These are phyloP conservation scores for Polyploca ridens DNA, from an alignment of 2,888 invertebrate genomes.

Conservation along the genomic window DNA sequence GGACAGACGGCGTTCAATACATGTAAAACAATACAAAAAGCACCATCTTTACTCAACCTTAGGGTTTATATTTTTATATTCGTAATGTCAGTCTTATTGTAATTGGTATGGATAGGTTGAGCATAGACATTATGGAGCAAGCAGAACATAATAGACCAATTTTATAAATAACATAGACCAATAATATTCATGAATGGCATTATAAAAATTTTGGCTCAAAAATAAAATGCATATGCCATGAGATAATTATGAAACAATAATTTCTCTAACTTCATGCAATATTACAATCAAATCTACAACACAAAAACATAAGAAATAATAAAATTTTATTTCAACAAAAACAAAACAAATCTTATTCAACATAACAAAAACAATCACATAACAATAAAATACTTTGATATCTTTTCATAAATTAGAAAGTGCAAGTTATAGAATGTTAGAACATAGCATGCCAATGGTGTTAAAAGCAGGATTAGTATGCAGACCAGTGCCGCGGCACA, in stretches of 20 bases:
- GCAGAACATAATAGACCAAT: neutral
- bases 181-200: too few relatives aligned
- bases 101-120: neutral
- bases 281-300: constrained; percentile 4
- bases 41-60: constrained; percentile 19
- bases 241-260: neutral
- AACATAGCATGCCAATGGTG: constrained; percentile 53
- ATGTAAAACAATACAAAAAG: constrained; percentile 52
- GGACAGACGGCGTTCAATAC: constrained; percentile 69
- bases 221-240: too few relatives aligned
- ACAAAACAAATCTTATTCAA: constrained; percentile 15
- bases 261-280: neutral
- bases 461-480: constrained; percentile 46
- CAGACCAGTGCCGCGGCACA: constrained; percentile 34
- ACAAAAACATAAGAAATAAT: constrained; percentile 10
- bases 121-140: neutral
- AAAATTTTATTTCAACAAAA: constrained; percentile 19
- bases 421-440: constrained; percentile 44
- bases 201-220: too few relatives aligned
- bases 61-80: neutral
- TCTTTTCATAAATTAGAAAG: constrained; percentile 43
- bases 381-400: constrained; percentile 36
- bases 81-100: neutral
- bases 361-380: constrained; percentile 19
- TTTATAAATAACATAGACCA: too few relatives aligned